phyloP scores from a whole-genome alignment of 2,797 vertebrate genomes.

The Pipistrellus nathusii region DNA sequence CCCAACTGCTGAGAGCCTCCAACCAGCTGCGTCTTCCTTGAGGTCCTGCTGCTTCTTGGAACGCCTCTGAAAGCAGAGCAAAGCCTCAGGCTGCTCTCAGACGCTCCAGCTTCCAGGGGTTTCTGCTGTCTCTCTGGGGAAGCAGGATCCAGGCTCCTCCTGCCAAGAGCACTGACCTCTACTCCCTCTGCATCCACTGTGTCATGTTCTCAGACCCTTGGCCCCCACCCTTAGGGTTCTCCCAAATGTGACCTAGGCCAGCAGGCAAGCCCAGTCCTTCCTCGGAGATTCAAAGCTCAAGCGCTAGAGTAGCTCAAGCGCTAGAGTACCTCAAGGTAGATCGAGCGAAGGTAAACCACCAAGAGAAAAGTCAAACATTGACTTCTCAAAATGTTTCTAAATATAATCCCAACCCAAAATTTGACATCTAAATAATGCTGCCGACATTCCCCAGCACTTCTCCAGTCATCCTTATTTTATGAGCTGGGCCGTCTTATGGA shows the following conservation, averaged over 20 bases:
- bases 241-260: neutral
- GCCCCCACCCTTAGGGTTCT: neutral
- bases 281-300: neutral
- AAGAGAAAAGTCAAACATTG: neutral
- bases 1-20: neutral
- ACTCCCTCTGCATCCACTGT: fast-evolving
- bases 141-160: neutral
- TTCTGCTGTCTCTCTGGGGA: neutral
- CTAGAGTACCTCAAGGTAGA: neutral
- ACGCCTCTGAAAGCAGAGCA: neutral
- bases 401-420: neutral
- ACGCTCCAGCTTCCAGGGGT: neutral
- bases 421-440: neutral
- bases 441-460: neutral
- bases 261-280: neutral
- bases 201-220: neutral
- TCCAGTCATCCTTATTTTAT: neutral
- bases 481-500: neutral
- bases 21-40: neutral
- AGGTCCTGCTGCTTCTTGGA: neutral
- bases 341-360: neutral
- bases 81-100: neutral
- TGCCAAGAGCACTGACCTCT: neutral
- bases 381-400: slow-evolving; percentile 11
- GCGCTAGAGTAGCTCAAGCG: neutral